Evolutionary conservation across 92 coral and sea anemone genomes (phyloP), one percentile per base, ranked within the genome.

Genomic region (Paragorgia papillata): DNA sequence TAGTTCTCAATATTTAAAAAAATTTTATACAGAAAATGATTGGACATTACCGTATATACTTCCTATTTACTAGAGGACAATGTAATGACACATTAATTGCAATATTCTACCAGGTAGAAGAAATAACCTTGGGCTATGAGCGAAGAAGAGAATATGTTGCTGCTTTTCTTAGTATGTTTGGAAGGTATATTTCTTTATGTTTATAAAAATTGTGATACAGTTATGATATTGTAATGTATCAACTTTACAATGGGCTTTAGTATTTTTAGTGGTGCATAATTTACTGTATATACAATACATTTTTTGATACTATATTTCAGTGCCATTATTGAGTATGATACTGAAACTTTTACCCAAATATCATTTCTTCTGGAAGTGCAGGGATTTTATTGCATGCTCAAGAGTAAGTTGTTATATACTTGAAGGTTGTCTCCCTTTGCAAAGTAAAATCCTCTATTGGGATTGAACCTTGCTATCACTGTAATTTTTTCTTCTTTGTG

Each of bases 321-420:
- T 46, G 91, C 97, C 35, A 82, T 93, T 57, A 62, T 93, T 58
- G 97, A 93, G 76, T 93, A 90, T 75, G 97, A 93, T 84, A 90
- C 91, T 4, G 94, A 90, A 67, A 82, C 83, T 31, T 91, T 86
- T 68, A 64, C 62, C 55, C 55, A 43, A 17, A 85, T 94, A 3
- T 84, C 97, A 19, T 80, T 94, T 65, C 80, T 94, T 15, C 78
- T 94, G 39, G 85, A 91, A 70, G 94, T 84, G 15, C 88, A 91
- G 40, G 93, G 94, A 19, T 94, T 94, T 57, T 85, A 67, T 30
- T 90, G 91, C 75, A 85, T 91, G 55, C 83, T 89, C 59, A 86
- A 89, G 30, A 82, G 98, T 91, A 94, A 79, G 98, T 84, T 57
- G 27, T n/a, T 48, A 31, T 1, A 0, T 61, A 25, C 17, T 6